Evolutionary conservation across 2,888 invertebrate genomes (phyloP), one percentile per base, ranked within the genome.

Genomic region (Gymnosoma rotundatum): DNA sequence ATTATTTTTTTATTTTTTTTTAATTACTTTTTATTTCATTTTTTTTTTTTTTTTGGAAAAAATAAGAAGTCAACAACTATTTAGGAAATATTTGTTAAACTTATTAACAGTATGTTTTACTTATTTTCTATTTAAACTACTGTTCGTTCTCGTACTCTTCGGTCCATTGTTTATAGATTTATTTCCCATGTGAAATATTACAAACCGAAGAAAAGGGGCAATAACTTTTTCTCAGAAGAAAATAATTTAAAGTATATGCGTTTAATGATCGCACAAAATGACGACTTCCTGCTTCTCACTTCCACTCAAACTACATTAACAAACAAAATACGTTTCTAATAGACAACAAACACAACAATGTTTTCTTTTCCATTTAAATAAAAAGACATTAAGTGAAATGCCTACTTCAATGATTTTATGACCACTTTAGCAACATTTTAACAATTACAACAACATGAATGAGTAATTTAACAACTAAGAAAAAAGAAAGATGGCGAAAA

Each of bases 361-460:
- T 42, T 52, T 63, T 54, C 32, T 32, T 12, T 32, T 16, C 32
- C 42, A 42, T 61, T 75, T 45, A 69, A 73, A 63, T 36, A 38
- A 56, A 21, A 82, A 25, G 25, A n/a, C 50, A 63, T 60, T 42
- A 70, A 72, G 61, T 18, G 58, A 66, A 66, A 78, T 63, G 76
- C 56, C 73, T 74, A 45, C 70, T 78, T 63, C 76, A 81, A 78
- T 81, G 80, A 78, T 80, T 81, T 84, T 84, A 84, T 81, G 73
- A 78, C 81, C 69, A 74, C 76, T 84, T 84, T 81, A 78, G 78
- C 64, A 81, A 70, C 74, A 81, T 70, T 81, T 81, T 74, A 84
- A 84, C 81, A 84, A 84, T 84, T 81, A 81, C 84, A 81, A 70
- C 67, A 78, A 74, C 69, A 78, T 81, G 32, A 81, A 78, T 69